These are phyloP conservation scores for Melierax canorus DNA, from an alignment of 2,113 vertebrate species.

Conservation along the genomic window DNA sequence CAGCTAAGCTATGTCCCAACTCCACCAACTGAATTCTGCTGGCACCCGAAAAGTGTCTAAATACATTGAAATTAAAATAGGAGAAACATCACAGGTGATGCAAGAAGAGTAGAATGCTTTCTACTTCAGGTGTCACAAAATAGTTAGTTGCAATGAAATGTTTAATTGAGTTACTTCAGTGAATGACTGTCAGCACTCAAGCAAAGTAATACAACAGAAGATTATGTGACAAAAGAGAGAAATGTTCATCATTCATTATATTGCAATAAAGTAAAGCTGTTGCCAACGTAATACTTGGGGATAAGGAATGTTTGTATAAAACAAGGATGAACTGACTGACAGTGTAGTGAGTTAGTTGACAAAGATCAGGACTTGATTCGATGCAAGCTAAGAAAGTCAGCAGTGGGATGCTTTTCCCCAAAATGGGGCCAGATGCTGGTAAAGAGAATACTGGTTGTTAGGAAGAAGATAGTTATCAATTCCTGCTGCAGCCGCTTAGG, in stretches of 20 bases:
- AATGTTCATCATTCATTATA: not conserved
- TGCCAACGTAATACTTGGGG: not conserved
- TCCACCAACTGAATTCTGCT: not conserved
- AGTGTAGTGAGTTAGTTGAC: not conserved
- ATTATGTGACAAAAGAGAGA: not conserved
- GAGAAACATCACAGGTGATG: not conserved
- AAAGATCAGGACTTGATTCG: not conserved
- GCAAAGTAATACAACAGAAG: not conserved
- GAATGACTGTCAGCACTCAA: not conserved
- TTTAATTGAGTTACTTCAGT: not conserved
- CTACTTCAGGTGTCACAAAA: not conserved
- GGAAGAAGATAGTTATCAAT: not conserved
- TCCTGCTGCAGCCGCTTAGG: not conserved
- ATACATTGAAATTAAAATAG: not conserved
- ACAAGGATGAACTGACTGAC: not conserved
- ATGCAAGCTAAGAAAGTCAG: not conserved
- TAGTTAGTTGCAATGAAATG: not conserved
- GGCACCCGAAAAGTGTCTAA: not conserved
- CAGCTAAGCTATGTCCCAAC: not conserved
- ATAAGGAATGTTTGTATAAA: not conserved
- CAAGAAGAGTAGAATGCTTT: not conserved
- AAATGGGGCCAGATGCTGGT: not conserved
- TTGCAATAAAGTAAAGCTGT: not conserved
- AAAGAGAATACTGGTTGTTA: not conserved
- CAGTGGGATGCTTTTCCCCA: not conserved